Base-by-base conservation (phyloP, 2,888 invertebrate genomes). In the Fragum whitleyi region DNA sequence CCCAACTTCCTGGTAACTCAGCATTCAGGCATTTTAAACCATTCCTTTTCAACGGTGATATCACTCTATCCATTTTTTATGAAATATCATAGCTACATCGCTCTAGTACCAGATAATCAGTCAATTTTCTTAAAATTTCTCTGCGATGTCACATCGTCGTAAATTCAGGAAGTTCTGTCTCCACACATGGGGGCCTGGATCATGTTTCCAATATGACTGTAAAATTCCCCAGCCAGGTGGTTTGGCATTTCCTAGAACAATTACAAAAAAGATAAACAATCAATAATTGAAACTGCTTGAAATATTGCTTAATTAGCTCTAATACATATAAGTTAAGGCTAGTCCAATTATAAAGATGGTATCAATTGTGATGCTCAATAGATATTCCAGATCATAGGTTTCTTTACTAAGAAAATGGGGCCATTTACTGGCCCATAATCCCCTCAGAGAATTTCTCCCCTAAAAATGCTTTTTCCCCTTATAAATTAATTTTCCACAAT, bases 1-100 rank as follows among this genome's bases (percentile, higher is more conserved):
- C 89, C 90, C 90, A 91, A 19, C 85, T 88, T 3, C 89, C 90
- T 19, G 86, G 88, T n/a, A 91, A 77, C 69, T 85, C 87, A n/a
- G 83, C 59, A 72, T 90, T 90, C 32, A 85, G 36, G 72, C 81
- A 85, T 75, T 81, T 85, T 19, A 85, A 67, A 16, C 77, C 81
- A 62, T 81, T 85, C 61, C 39, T 72, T 23, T 77, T 71, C 53
- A 57, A 36, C 1, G 73, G 53, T 6, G 72, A 23, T 32, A 65
- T 72, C 77, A 77, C 69, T 42, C 62, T 57, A n/a, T 47, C 47
- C 47, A 47, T 47, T 47, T 47, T 47, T 16, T 5, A 47, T 47
- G 47, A 47, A 47, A 47, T 47, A 3, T 47, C 26, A 57, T 26
- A 21, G 55, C 29, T 70, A 32, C 36, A 57, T 55, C 57, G 21